These are phyloP conservation scores for Ispidina lecontei DNA, from an alignment of 2,797 vertebrate species.

Conservation along the genomic window DNA sequence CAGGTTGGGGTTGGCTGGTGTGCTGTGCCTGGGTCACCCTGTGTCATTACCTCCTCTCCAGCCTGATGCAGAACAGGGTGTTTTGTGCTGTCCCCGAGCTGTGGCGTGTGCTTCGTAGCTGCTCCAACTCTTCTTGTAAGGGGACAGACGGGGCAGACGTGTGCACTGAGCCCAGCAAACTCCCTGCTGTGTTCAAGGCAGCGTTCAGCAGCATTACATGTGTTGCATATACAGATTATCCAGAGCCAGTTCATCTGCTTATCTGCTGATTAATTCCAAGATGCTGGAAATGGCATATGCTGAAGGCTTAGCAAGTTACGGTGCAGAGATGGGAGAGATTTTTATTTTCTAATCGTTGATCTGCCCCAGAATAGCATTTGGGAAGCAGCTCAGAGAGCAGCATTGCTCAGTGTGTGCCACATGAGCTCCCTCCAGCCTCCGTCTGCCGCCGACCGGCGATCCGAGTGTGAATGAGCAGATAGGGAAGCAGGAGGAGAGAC, in stretches of 20 bases:
- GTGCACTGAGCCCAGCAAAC: not conserved
- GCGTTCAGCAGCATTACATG: not conserved
- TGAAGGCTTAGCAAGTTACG: not conserved
- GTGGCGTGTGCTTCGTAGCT: not conserved
- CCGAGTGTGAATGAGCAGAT: not conserved
- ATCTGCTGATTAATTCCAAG: constrained; percentile 17
- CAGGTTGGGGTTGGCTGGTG: accelerated
- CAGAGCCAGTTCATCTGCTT: constrained; percentile 21
- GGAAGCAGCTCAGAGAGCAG: not conserved
- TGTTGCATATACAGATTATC: not conserved
- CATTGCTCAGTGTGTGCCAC: accelerated
- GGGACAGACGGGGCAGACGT: not conserved
- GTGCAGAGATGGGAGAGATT: not conserved
- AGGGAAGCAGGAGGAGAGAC: not conserved
- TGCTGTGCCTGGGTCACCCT: not conserved
- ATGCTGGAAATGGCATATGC: not conserved
- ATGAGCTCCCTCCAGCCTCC: not conserved
- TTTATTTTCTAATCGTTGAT: not conserved
- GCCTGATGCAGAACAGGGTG: not conserved
- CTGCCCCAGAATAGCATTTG: not conserved
- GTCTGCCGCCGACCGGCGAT: not conserved
- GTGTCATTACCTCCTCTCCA: not conserved
- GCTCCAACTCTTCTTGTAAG: not conserved
- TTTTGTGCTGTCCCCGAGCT: not conserved
- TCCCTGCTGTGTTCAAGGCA: not conserved